Evolutionary conservation across 2,888 invertebrate species (phyloP).

Genomic region (Lasioglossum calceatum): DNA sequence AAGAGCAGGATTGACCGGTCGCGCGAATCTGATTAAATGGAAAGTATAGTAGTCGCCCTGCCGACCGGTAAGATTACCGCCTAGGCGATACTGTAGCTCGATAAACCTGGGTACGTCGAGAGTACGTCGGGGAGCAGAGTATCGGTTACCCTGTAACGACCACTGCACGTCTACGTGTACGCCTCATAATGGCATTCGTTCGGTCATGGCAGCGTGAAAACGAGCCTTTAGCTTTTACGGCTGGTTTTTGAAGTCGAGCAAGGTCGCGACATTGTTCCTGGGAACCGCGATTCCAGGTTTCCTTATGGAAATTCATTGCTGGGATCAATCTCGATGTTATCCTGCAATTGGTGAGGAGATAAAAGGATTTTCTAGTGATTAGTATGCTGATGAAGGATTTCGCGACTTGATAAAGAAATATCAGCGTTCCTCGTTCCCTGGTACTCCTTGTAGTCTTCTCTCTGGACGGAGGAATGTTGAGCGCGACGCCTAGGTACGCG

Average conservation of each 20-base stretch:
- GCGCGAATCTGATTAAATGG: constrained; percentile 57
- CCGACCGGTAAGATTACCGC: constrained; percentile 54
- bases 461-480: constrained; percentile 48
- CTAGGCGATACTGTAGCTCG: constrained; percentile 59
- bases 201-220: constrained; percentile 36
- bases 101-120: constrained; percentile 51
- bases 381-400: constrained; percentile 34
- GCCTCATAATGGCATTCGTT: constrained; percentile 46
- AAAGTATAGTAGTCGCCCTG: constrained; percentile 47
- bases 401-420: constrained; percentile 37
- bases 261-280: not conserved
- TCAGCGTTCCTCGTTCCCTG: constrained; percentile 25
- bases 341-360: not conserved
- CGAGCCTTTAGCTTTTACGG: not conserved
- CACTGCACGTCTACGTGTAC: constrained; percentile 14
- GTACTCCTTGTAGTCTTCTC: constrained; percentile 26
- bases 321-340: not conserved
- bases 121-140: constrained; percentile 35
- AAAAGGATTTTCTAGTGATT: not conserved
- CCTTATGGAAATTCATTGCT: not conserved
- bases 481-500: constrained; percentile 40
- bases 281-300: not conserved
- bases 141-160: constrained; percentile 59
- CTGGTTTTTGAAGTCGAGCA: not conserved
- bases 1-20: constrained; percentile 47